A percentile compares a stretch with the other conserved stretches of the same genome.
Conservation (phyloP, 1,140 invertebrate species). For the Macrobrachium nipponense region DNA sequence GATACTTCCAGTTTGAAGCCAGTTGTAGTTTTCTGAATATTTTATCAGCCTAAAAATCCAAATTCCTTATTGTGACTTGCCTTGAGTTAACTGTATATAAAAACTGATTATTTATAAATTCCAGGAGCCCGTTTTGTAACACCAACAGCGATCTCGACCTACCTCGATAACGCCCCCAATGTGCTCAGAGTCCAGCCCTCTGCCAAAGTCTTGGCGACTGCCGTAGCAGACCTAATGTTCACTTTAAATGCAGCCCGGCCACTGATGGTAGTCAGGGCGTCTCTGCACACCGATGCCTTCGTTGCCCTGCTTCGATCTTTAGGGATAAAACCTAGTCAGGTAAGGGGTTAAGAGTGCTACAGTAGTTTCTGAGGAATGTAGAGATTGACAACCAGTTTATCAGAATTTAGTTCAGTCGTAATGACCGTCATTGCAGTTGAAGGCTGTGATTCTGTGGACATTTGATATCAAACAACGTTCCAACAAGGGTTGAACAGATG, state of each 20-base stretch:
- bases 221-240: conserved; percentile 21
- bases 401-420: too few relatives aligned
- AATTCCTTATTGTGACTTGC: too few relatives aligned
- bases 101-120: neutral
- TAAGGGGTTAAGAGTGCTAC: neutral
- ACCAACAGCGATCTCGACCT: conserved; percentile 28
- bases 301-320: conserved; percentile 3
- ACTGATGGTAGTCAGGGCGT: conserved; percentile 27
- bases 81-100: too few relatives aligned
- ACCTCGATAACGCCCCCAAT: conserved; percentile 28
- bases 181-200: conserved; percentile 35
- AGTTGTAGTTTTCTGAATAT: too few relatives aligned
- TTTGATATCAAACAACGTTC: too few relatives aligned
- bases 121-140: conserved; percentile 32
- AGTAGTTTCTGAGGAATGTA: too few relatives aligned
- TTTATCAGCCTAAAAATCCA: too few relatives aligned
- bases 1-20: too few relatives aligned
- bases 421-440: too few relatives aligned
- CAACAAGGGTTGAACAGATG: too few relatives aligned
- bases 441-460: too few relatives aligned
- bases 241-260: conserved; percentile 6
- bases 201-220: conserved; percentile 26
- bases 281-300: conserved; percentile 38
- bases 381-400: too few relatives aligned
- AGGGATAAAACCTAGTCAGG: conserved; percentile 5